A percentile compares a stretch with the other conserved stretches of the same genome.
phyloP scores from a whole-genome alignment of 2,797 vertebrate species.

The Tangara arthus region DNA sequence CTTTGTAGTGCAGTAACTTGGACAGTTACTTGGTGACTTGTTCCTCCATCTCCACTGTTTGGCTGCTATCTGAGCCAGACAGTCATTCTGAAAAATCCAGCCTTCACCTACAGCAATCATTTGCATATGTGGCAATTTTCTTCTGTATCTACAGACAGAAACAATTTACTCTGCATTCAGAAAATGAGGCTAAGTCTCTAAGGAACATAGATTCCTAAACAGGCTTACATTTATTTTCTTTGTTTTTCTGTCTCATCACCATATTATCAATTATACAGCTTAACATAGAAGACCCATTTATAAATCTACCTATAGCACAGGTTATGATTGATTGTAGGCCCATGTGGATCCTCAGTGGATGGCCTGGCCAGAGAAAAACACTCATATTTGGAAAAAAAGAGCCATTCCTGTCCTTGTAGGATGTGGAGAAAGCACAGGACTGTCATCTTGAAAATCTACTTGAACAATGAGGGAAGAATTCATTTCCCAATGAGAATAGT shows the following conservation, averaged over 20 bases:
- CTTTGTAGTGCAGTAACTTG: background rate
- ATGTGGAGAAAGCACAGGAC: background rate
- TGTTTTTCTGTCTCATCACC: background rate
- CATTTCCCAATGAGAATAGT: background rate
- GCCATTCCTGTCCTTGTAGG: background rate
- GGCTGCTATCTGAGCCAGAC: background rate
- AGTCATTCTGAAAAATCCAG: background rate
- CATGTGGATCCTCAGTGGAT: background rate
- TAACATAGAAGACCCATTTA: background rate
- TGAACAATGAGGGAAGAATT: background rate
- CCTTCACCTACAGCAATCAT: background rate
- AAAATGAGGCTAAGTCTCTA: background rate
- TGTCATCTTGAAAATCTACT: background rate
- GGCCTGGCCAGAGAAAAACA: background rate
- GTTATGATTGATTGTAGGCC: background rate
- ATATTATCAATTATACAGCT: background rate
- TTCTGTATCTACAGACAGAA: background rate
- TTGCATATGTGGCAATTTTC: background rate
- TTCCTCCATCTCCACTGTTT: background rate
- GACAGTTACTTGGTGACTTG: background rate
- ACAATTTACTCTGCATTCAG: background rate
- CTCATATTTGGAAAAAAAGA: background rate
- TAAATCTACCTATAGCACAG: background rate
- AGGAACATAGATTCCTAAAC: background rate
- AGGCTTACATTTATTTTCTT: background rate